Base-by-base conservation (phyloP, 2,797 vertebrate genomes). In the Artibeus lituratus region DNA sequence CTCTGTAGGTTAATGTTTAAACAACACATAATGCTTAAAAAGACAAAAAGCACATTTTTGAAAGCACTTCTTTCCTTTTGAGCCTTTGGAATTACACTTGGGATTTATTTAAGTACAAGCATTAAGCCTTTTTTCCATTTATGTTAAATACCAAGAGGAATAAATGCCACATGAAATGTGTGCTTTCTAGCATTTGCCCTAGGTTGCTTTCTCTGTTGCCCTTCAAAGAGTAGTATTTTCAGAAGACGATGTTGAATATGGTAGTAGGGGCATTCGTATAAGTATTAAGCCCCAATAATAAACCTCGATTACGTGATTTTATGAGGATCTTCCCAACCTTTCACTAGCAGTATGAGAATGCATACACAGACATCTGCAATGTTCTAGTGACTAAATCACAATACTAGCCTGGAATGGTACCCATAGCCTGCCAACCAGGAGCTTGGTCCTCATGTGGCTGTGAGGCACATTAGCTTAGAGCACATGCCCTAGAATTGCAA, bases 1-100 rank as follows among this genome's bases (percentile, higher is more conserved):
- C 94, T 91, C 95, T 90, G 88, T 94, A 95, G 77, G 78, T 90
- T 97, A 85, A n/a, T 96, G 76, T 93, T 94, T 97, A 80, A 96
- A 78, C 29, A 29, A 87, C 70, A 90, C n/a, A 72, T 90, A 80
- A 96, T 95, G 55, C 37, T 95, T 92, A 86, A 96, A 96, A 53
- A 55, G 90, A 24, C 72, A 97, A 2, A 35, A 94, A 51, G 90
- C 6, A 35, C 73, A 92, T 49, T 95, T 95, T 22, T 96, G 89
- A 97, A 97, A 96, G 95, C 21, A 96, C 3, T 44, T 69, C 65
- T 76, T 82, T 81, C 62, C 87, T 84, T 88, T 86, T 18, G 57
- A 67, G 88, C 49, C 69, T 94, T 85, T 94, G 62, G 57, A 85
- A 76, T 9, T 49, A 74, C n/a, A 62, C 21, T 37, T 62, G 72